Evolutionary conservation across 1,140 invertebrate genomes (phyloP).

Genomic region (Phortica variegata): DNA sequence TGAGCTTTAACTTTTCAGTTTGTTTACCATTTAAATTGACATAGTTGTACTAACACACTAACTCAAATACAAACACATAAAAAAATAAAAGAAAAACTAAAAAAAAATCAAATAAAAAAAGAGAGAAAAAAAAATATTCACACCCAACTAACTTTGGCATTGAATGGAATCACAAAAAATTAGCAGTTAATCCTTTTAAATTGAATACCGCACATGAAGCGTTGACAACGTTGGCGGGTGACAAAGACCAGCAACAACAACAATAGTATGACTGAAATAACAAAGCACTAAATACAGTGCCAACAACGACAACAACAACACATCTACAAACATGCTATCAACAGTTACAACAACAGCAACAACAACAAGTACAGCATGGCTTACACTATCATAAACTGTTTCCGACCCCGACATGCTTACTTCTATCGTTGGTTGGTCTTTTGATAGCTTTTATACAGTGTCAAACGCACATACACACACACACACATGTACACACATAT

Average conservation of each 20-base stretch:
- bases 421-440: no score
- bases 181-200: slow-evolving; percentile 57
- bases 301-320: slow-evolving; percentile 6
- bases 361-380: slow-evolving; percentile 1
- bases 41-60: no score
- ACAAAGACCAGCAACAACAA: slow-evolving; percentile 20
- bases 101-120: neutral
- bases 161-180: slow-evolving; percentile 53
- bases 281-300: neutral
- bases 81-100: slow-evolving; percentile 5
- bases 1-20: no score
- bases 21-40: no score
- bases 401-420: slow-evolving; percentile 1
- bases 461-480: slow-evolving; percentile 2
- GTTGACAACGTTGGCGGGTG: slow-evolving; percentile 31
- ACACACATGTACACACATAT: slow-evolving; percentile 12
- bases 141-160: no score
- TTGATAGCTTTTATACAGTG: no score
- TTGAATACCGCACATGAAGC: slow-evolving; percentile 55
- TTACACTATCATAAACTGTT: slow-evolving; percentile 14
- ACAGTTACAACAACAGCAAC: neutral
- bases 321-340: slow-evolving; percentile 1
- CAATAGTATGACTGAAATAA: no score
- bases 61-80: no score
- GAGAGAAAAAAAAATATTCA: slow-evolving; percentile 28